Percentiles rank a stretch among this genome's conserved stretches.
These are phyloP conservation scores for Helobdella robusta DNA, from an alignment of 2,888 invertebrate genomes.

Conservation along the genomic window DNA sequence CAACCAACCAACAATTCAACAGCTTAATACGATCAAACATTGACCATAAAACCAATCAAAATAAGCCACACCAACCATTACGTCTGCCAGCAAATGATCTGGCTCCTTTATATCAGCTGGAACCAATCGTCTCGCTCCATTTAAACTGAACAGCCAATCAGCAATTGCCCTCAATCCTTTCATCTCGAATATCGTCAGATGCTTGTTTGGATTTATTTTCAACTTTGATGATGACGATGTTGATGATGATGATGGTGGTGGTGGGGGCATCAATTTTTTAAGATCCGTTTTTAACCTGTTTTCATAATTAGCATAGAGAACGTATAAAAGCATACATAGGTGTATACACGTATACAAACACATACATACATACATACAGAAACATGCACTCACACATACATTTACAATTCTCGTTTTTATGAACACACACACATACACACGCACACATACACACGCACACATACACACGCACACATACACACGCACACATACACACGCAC, in stretches of 20 bases:
- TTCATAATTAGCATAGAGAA: too few relatives aligned
- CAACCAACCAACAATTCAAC: too few relatives aligned
- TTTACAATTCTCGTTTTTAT: constrained; percentile 38
- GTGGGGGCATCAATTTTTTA: too few relatives aligned
- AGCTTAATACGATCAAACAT: too few relatives aligned
- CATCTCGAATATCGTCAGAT: constrained; percentile 43
- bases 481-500: constrained; percentile 3
- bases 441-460: not conserved
- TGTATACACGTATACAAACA: not conserved
- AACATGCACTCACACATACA: constrained; percentile 47
- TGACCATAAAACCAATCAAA: constrained; percentile 4
- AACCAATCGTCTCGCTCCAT: too few relatives aligned
- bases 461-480: constrained; percentile 3
- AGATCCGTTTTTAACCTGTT: not conserved
- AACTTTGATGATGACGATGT: not conserved
- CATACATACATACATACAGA: not conserved
- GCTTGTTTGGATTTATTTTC: constrained; percentile 4
- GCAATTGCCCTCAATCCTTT: constrained; percentile 57
- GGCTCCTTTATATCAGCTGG: constrained; percentile 82
- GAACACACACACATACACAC: constrained; percentile 3
- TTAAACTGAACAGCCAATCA: constrained; percentile 77
- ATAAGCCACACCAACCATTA: not conserved
- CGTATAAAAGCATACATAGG: not conserved
- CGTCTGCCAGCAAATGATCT: constrained; percentile 62
- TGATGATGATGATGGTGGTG: too few relatives aligned